Evolutionary conservation across 2,113 vertebrate species (phyloP).

Genomic region (Oreochromis aureus): DNA sequence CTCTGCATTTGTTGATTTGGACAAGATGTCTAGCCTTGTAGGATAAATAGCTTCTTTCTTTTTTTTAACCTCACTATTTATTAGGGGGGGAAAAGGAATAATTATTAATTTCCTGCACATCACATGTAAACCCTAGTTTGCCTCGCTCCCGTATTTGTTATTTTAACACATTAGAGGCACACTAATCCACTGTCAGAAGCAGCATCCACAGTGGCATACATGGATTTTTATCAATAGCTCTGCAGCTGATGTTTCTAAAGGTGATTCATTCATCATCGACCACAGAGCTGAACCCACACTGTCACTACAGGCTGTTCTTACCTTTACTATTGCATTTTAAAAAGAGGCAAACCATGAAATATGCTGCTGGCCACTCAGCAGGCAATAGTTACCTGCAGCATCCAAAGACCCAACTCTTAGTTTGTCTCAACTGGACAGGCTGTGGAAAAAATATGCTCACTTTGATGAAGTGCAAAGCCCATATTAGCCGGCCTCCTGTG

Average conservation of each 20-base stretch:
- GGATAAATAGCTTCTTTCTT: neutral
- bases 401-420: neutral
- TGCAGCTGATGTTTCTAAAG: neutral
- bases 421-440: neutral
- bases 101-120: neutral
- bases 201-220: neutral
- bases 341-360: neutral
- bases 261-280: slow-evolving; percentile 18
- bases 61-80: neutral
- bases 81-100: neutral
- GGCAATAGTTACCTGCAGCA: neutral
- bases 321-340: neutral
- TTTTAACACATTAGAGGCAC: neutral
- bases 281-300: neutral
- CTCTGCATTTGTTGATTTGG: neutral
- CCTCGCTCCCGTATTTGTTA: neutral
- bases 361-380: neutral
- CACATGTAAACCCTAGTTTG: neutral
- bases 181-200: neutral
- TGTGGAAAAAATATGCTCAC: neutral
- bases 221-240: slow-evolving; percentile 4
- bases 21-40: neutral
- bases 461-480: neutral
- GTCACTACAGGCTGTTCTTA: neutral
- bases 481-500: neutral